Conservation (phyloP, 1,140 invertebrate genomes). For the Carposina sasakii region DNA sequence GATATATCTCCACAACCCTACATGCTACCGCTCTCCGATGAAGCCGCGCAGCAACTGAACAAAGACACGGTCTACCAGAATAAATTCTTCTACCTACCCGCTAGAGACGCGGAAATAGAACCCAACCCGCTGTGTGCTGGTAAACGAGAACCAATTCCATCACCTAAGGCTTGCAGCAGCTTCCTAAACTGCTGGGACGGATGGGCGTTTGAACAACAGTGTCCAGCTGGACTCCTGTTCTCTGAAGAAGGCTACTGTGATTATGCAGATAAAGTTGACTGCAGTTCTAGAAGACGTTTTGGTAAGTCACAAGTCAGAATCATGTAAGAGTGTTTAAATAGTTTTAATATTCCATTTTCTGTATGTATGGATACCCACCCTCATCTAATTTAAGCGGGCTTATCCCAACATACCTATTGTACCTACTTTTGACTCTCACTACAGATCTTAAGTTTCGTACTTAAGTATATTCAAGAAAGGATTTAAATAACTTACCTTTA, state of each 20-base stretch:
- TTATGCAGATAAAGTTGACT: conserved; percentile 77
- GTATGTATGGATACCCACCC: too few species aligned
- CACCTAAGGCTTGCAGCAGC: conserved; percentile 74
- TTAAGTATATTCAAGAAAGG: too few species aligned
- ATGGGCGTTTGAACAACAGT: conserved; percentile 76
- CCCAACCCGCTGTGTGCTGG: conserved; percentile 44
- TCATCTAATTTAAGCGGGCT: too few species aligned
- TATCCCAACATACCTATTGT: too few species aligned
- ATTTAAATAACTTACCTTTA: too few species aligned
- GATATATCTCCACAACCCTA: conserved; percentile 37
- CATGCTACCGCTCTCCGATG: conserved; percentile 57
- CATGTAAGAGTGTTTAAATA: conserved; percentile 11
- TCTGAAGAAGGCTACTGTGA: conserved; percentile 77
- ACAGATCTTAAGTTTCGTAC: too few species aligned
- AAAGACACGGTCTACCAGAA: conserved; percentile 52
- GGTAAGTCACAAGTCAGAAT: conserved; percentile 47
- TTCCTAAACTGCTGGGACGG: conserved; percentile 84
- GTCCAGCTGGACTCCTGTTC: conserved; percentile 76
- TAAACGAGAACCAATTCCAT: conserved; percentile 75
- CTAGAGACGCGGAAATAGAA: conserved; percentile 37
- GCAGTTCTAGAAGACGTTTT: conserved; percentile 70
- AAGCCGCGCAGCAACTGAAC: conserved; percentile 48
- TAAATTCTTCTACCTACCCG: conserved; percentile 37
- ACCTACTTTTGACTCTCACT: too few species aligned
- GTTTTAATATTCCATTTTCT: too few species aligned